A percentile compares a stretch with the other conserved stretches of the same genome.
These are phyloP conservation scores for Conchocele bisecta DNA, from an alignment of 2,888 invertebrate genomes.

Conservation along the genomic window DNA sequence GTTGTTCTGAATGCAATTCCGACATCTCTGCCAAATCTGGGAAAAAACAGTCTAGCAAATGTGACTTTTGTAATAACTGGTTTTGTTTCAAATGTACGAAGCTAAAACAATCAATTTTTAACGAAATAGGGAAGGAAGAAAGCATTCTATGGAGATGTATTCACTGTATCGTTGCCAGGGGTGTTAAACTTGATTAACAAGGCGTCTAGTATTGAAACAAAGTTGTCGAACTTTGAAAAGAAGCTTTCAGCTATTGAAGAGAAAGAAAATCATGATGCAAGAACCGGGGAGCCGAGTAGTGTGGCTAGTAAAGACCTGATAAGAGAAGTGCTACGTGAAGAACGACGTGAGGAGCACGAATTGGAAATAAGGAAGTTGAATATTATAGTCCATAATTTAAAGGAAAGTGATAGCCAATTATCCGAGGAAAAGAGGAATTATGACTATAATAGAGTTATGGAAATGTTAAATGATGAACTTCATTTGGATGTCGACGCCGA, in stretches of 20 bases:
- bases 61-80: slow-evolving; percentile 5
- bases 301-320: background rate
- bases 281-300: background rate
- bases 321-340: background rate
- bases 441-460: background rate
- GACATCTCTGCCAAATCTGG: no score
- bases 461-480: background rate
- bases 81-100: slow-evolving; percentile 10
- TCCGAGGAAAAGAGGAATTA: slow-evolving; percentile 2
- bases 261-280: background rate
- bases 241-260: background rate
- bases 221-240: background rate
- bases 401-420: background rate
- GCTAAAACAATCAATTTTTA: background rate
- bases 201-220: no score
- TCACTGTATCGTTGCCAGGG: background rate
- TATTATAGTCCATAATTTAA: background rate
- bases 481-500: background rate
- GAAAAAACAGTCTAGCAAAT: no score
- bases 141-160: slow-evolving; percentile 4
- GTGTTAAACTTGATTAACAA: no score
- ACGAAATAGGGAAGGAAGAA: slow-evolving; percentile 6
- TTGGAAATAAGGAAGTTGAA: slow-evolving; percentile 7
- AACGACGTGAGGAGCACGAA: background rate
- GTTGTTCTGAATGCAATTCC: no score